Conservation (phyloP, 2,113 vertebrate genomes). For the Lates calcarifer region DNA sequence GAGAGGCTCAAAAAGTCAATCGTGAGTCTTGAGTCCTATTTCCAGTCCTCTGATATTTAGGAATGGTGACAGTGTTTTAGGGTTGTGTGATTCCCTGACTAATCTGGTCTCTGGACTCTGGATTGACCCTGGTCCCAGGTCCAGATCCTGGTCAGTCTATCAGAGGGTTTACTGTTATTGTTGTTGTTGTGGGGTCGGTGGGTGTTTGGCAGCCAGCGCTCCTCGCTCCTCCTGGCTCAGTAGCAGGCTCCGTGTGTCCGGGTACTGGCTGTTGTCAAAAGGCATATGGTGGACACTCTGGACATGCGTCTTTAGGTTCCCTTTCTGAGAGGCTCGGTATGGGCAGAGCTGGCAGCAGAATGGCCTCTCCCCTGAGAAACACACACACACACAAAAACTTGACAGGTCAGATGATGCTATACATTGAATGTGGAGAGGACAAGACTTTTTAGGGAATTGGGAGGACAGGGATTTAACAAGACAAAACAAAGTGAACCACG, state of each 20-base stretch:
- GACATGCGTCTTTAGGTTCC: conserved; percentile 87
- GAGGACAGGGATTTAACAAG: conserved; percentile 10
- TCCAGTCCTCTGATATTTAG: conserved; percentile 16
- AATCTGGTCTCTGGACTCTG: neutral
- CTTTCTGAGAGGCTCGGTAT: conserved; percentile 92
- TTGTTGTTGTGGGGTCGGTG: conserved; percentile 42
- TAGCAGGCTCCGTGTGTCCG: conserved; percentile 58
- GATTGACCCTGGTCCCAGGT: no score
- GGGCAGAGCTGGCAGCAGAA: conserved; percentile 85
- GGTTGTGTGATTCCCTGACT: conserved; percentile 43
- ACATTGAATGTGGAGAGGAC: neutral
- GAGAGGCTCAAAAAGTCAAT: conserved; percentile 28
- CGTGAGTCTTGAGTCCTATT: conserved; percentile 3
- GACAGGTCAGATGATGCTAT: conserved; percentile 24
- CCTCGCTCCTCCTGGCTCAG: conserved; percentile 58
- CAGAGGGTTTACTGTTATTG: conserved; percentile 23
- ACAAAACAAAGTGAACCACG: conserved; percentile 9
- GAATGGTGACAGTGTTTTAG: conserved; percentile 16
- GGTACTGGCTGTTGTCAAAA: conserved; percentile 81
- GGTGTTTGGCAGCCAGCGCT: conserved; percentile 55
- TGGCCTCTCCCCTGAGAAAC: conserved; percentile 80
- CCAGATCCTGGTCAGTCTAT: conserved; percentile 36
- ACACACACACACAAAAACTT: conserved; percentile 56
- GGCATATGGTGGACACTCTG: conserved; percentile 81
- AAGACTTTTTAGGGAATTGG: neutral